Conservation (phyloP, 2,888 invertebrate genomes). For the Pollenia amentaria region DNA sequence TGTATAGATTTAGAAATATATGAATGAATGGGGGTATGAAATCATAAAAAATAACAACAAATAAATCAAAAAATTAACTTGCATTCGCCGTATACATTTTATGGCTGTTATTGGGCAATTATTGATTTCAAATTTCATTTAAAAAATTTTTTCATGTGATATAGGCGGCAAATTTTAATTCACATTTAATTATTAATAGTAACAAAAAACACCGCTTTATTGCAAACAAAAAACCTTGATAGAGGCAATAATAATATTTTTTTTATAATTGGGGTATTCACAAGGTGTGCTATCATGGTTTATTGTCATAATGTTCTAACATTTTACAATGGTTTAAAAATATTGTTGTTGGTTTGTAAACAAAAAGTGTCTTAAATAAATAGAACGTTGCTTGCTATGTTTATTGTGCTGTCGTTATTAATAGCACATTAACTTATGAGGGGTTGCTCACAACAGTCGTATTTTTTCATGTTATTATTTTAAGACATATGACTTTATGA, state of each 20-base stretch:
- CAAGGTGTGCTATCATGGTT: too few relatives aligned
- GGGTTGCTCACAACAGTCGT: too few relatives aligned
- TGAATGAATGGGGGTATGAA: conserved; percentile 24
- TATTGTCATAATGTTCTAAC: too few relatives aligned
- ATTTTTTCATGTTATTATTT: too few relatives aligned
- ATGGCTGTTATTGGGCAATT: conserved; percentile 54
- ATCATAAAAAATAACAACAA: conserved; percentile 34
- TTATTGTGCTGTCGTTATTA: too few relatives aligned
- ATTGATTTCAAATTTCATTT: conserved; percentile 49
- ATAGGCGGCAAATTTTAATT: conserved; percentile 51
- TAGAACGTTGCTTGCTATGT: too few relatives aligned
- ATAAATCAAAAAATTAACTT: conserved; percentile 58
- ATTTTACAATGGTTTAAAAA: too few relatives aligned
- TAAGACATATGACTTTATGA: too few relatives aligned
- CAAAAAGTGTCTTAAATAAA: too few relatives aligned
- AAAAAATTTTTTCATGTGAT: conserved; percentile 11
- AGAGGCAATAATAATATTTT: neutral
- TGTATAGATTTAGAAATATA: conserved; percentile 29
- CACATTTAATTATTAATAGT: conserved; percentile 31
- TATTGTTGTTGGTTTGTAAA: too few relatives aligned
- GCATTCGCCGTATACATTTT: conserved; percentile 36
- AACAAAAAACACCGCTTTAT: conserved; percentile 35
- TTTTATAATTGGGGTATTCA: too few relatives aligned
- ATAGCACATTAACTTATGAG: too few relatives aligned
- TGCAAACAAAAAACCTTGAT: conserved; percentile 1